Conservation (phyloP, 2,797 vertebrate genomes). For the Taeniopygia guttata region DNA sequence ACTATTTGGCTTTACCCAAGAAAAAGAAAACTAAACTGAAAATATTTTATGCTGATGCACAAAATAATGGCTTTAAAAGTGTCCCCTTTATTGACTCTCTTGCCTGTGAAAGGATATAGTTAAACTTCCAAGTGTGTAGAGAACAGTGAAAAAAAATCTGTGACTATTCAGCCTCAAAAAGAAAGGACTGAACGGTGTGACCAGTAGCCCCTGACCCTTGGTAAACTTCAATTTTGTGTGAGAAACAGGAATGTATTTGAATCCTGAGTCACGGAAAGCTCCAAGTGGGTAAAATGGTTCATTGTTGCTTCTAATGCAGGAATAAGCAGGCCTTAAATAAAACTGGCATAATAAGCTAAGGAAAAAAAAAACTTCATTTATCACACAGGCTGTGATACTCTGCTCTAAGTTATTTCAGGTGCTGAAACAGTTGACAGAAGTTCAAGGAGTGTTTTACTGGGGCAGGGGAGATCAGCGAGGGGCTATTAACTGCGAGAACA, state of each 20-base stretch:
- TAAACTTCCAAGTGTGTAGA: not conserved
- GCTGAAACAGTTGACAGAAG: not conserved
- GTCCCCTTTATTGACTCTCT: not conserved
- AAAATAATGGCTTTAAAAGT: not conserved
- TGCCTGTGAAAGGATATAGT: not conserved
- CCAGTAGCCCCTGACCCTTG: not conserved
- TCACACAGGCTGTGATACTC: not conserved
- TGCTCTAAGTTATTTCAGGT: not conserved
- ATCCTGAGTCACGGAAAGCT: not conserved
- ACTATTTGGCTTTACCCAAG: not conserved
- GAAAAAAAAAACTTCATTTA: not conserved
- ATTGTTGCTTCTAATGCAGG: not conserved
- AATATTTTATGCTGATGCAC: not conserved
- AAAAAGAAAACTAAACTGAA: not conserved
- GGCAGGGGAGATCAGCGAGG: not conserved
- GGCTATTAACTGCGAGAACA: not conserved
- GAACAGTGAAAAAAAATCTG: not conserved
- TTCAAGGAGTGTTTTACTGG: not conserved
- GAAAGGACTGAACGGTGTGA: not conserved
- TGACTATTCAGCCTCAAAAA: not conserved
- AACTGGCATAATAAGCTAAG: not conserved
- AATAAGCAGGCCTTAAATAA: not conserved
- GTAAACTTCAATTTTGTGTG: not conserved
- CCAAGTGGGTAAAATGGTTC: not conserved
- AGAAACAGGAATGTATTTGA: not conserved